These are phyloP conservation scores for Oncorhynchus masou DNA, from an alignment of 2,113 vertebrate species.

Conservation along the genomic window DNA sequence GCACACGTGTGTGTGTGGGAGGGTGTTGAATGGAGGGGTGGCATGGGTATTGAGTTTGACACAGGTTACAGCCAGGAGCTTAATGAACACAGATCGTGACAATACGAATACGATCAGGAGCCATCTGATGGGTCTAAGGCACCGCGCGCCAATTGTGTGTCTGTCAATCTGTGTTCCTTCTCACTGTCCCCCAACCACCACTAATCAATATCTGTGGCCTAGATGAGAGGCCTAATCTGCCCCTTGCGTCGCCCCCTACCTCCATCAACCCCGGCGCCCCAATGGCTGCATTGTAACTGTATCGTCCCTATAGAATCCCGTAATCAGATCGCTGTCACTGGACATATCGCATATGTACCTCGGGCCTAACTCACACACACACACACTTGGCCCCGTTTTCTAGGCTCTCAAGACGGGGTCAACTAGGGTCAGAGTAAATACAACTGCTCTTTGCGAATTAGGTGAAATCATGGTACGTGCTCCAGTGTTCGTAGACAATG, in stretches of 20 bases:
- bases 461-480: constrained; percentile 50
- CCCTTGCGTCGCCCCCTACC: constrained; percentile 24
- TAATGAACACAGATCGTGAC: constrained; percentile 44
- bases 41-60: not conserved
- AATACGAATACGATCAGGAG: constrained; percentile 54
- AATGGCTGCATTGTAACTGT: constrained; percentile 57
- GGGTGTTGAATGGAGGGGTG: not conserved
- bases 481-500: constrained; percentile 67
- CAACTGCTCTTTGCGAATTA: constrained; percentile 28
- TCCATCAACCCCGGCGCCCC: constrained; percentile 17
- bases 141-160: constrained; percentile 53
- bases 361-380: not conserved
- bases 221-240: constrained; percentile 70
- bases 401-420: constrained; percentile 42
- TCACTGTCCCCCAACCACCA: constrained; percentile 58
- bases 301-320: constrained; percentile 39
- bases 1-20: not conserved
- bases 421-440: constrained; percentile 50
- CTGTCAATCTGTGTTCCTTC: constrained; percentile 73
- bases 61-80: constrained; percentile 29
- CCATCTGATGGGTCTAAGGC: constrained; percentile 35
- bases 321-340: constrained; percentile 58
- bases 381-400: constrained; percentile 56
- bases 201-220: constrained; percentile 80
- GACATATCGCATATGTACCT: constrained; percentile 52